Evolutionary conservation across 2,888 invertebrate species (phyloP), one percentile per base, ranked within the genome.

Genomic region (Cremastinae sp.): DNA sequence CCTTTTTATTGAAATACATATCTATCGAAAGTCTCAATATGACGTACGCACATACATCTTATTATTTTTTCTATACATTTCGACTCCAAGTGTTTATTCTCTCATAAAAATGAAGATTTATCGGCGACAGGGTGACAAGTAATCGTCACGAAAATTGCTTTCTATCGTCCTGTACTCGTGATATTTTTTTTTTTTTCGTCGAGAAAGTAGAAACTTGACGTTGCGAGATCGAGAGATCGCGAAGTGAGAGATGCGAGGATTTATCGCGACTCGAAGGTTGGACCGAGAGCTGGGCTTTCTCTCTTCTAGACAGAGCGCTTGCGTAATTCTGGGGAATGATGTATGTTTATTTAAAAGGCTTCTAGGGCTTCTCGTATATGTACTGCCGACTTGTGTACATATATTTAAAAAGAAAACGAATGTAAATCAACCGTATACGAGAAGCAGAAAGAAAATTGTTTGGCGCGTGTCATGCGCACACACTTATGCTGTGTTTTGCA

Each of bases 271-370:
- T 69, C 35, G 14, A 43, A 69, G 74, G 74, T 51, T 37, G 65
- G 66, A 47, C 61, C 43, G 43, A 56, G 53, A 41, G 14, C 59
- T 39, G 47, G n/a, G 59, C 39, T 65, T n/a, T 56, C 55, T 55
- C 55, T 55, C 37, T 55, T 28, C n/a, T 45, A 12, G 12, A 4
- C 28, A 14, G 5, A 8, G 51, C 45, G 49, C 58, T 71, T 71
- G 65, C 65, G 71, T 59, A 66, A 75, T 71, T 75, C 35, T 39
- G 49, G 53, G 35, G 65, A 75, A 59, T 75, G 75, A 71, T 75
- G 61, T 75, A 71, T 75, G 66, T 66, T 75, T 75, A 56, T 71
- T 71, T 75, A 71, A 75, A 37, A 65, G 66, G 66, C 59, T 59
- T 65, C 28, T 18, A 62, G 62, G 47, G 62, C 49, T 49, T 22